Conservation (phyloP, 2,113 vertebrate species). For the Cynocephalus volans region DNA sequence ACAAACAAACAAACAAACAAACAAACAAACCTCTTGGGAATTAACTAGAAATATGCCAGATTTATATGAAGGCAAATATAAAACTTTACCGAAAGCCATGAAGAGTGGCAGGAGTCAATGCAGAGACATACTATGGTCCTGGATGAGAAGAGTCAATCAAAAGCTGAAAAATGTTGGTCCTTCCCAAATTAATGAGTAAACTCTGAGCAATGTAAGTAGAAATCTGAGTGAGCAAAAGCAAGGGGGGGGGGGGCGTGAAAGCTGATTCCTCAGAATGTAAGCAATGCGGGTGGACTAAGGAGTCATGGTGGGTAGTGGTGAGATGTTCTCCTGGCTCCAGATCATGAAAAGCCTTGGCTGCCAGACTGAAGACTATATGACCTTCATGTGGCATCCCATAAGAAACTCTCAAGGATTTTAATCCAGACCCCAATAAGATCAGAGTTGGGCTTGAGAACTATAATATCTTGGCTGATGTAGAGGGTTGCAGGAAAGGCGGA, state of each 20-base stretch:
- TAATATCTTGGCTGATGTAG: not conserved
- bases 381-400: not conserved
- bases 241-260: not conserved
- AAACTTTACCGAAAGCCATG: slow-evolving; percentile 19
- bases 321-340: not conserved
- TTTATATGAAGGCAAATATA: slow-evolving; percentile 35
- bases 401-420: not conserved
- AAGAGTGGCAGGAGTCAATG: slow-evolving; percentile 27
- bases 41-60: slow-evolving; percentile 47
- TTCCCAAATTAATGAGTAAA: not conserved
- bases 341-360: not conserved
- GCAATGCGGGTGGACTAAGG: not conserved
- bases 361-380: not conserved
- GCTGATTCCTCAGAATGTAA: not conserved
- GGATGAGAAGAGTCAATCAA: not conserved
- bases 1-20: not conserved
- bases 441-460: not conserved
- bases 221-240: not conserved
- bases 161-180: not conserved
- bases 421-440: not conserved
- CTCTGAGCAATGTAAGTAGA: not conserved
- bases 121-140: not conserved
- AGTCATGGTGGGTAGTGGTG: not conserved
- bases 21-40: slow-evolving; percentile 7
- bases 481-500: not conserved